Evolutionary conservation across 2,888 invertebrate species (phyloP).

Genomic region (Cerastis rubricosa): DNA sequence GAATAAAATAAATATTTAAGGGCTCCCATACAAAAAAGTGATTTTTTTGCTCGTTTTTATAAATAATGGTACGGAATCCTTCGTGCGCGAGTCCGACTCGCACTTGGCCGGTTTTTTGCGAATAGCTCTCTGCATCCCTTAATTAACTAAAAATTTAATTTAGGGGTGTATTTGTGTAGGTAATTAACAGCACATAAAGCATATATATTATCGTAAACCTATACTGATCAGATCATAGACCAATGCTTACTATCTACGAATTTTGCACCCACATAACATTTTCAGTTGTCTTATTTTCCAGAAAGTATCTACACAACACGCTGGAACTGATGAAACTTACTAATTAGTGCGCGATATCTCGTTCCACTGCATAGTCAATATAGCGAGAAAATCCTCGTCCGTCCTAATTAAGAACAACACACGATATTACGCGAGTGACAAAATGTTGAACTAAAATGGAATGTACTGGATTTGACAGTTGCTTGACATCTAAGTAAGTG

Average conservation of each 20-base stretch:
- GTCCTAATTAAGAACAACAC: constrained; percentile 25
- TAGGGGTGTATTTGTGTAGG: not conserved
- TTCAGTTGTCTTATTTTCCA: constrained; percentile 36
- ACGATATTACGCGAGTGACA: not conserved
- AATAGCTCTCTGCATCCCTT: not conserved
- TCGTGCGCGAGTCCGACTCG: no score
- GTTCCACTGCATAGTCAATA: constrained; percentile 17
- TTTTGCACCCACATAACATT: constrained; percentile 5
- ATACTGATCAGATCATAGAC: not conserved
- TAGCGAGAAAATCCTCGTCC: constrained; percentile 14
- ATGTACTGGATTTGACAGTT: constrained; percentile 15
- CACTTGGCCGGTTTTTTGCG: no score
- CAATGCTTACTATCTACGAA: not conserved
- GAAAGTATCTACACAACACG: constrained; percentile 13
- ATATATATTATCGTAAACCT: not conserved
- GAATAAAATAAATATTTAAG: no score
- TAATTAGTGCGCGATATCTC: constrained; percentile 51
- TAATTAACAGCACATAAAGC: not conserved
- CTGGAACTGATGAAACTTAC: constrained; percentile 42
- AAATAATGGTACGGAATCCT: no score
- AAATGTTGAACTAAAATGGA: constrained; percentile 30
- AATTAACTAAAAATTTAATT: not conserved
- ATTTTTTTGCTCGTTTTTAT: no score
- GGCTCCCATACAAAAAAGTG: no score
- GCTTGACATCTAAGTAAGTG: constrained; percentile 10